Percentiles rank a stretch among this genome's conserved stretches.
Conservation (phyloP, 2,888 invertebrate species). For the Apodemia mormo region DNA sequence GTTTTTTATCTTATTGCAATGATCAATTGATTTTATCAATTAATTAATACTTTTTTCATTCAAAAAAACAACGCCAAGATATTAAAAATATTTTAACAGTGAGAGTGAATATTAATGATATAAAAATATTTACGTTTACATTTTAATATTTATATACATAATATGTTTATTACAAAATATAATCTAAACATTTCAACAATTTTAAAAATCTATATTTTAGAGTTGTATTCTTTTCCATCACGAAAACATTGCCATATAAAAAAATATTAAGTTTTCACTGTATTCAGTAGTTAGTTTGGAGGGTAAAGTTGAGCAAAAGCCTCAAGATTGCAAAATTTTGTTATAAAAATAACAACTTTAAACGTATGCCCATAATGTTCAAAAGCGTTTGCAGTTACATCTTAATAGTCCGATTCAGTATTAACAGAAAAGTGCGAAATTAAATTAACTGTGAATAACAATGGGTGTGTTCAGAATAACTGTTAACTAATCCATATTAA, state of each 20-base stretch:
- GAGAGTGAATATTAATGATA: slow-evolving; percentile 6
- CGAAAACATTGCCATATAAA: not conserved
- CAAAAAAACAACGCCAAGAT: slow-evolving; percentile 6
- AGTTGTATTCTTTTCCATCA: not conserved
- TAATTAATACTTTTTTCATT: not conserved
- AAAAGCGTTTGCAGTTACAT: not conserved
- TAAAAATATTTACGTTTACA: slow-evolving; percentile 14
- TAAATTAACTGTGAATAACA: too few relatives aligned
- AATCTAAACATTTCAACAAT: slow-evolving; percentile 7
- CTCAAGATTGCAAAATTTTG: not conserved
- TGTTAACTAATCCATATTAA: too few relatives aligned
- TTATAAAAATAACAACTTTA: not conserved
- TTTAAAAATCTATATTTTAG: slow-evolving; percentile 4
- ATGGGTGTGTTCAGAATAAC: too few relatives aligned
- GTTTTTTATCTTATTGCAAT: not conserved
- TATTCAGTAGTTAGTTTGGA: too few relatives aligned
- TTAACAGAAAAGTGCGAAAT: not conserved
- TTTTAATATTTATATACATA: slow-evolving; percentile 7
- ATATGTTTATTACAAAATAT: slow-evolving; percentile 9
- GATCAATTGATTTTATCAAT: slow-evolving; percentile 6
- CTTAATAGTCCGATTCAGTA: not conserved
- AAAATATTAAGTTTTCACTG: too few relatives aligned
- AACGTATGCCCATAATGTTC: not conserved
- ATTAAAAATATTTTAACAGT: slow-evolving; percentile 3
- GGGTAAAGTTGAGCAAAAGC: too few relatives aligned